phyloP scores from a whole-genome alignment of 2,797 vertebrate species.

The Neopelma chrysocephalum region DNA sequence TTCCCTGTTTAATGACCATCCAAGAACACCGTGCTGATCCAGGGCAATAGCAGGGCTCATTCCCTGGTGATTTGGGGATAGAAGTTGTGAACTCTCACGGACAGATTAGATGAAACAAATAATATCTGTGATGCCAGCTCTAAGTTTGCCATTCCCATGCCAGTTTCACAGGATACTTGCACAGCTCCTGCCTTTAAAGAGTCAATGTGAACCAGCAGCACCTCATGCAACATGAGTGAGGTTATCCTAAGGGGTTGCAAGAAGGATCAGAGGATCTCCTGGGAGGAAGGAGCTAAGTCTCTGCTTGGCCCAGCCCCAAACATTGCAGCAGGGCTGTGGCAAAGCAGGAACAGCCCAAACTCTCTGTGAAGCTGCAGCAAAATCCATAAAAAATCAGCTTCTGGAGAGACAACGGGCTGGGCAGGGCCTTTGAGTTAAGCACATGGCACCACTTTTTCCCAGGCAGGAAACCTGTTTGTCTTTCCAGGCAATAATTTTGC shows the following conservation, averaged over 20 bases:
- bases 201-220: fast-evolving
- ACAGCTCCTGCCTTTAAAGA: not conserved
- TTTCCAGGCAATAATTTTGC: not conserved
- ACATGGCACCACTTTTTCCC: not conserved
- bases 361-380: not conserved
- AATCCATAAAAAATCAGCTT: not conserved
- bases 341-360: not conserved
- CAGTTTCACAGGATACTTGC: not conserved
- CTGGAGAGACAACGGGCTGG: not conserved
- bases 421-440: not conserved
- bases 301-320: not conserved
- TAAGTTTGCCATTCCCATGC: not conserved
- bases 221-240: fast-evolving
- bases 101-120: not conserved
- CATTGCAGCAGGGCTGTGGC: not conserved
- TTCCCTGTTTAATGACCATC: not conserved
- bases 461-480: not conserved
- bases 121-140: fast-evolving
- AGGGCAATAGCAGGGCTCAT: not conserved
- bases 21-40: not conserved
- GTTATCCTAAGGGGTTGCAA: not conserved
- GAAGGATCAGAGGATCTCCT: not conserved
- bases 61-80: not conserved
- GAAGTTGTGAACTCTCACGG: not conserved
- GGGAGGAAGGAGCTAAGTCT: not conserved